Evolutionary conservation across 2,888 invertebrate genomes (phyloP).

Genomic region (Cabera pusaria): DNA sequence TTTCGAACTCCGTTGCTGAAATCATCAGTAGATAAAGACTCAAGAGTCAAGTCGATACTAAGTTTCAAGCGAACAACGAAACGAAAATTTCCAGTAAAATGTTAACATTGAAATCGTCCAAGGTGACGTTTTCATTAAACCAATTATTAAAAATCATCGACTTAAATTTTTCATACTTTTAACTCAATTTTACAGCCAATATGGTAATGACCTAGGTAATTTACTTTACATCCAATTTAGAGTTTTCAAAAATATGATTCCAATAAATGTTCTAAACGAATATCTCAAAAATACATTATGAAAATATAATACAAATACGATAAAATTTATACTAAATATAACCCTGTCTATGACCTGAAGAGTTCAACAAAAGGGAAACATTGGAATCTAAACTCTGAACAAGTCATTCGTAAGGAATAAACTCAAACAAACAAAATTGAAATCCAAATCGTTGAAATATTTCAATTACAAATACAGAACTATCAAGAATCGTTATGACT

Average conservation of each 20-base stretch:
- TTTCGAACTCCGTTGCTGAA: slow-evolving; percentile 62
- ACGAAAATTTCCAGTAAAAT: slow-evolving; percentile 27
- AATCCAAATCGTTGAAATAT: slow-evolving; percentile 16
- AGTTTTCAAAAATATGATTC: slow-evolving; percentile 81
- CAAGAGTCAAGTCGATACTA: slow-evolving; percentile 49
- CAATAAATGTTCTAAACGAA: slow-evolving; percentile 80
- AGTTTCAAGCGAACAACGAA: slow-evolving; percentile 41
- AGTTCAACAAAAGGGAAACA: slow-evolving; percentile 69
- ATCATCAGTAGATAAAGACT: slow-evolving; percentile 52
- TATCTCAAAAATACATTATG: slow-evolving; percentile 82
- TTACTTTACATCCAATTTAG: slow-evolving; percentile 75
- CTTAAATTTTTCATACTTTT: slow-evolving; percentile 26
- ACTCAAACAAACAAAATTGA: slow-evolving; percentile 33
- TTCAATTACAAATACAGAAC: slow-evolving; percentile 17
- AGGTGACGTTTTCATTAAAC: slow-evolving; percentile 31
- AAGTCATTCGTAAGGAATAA: slow-evolving; percentile 67
- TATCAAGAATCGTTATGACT: slow-evolving; percentile 29
- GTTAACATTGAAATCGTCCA: slow-evolving; percentile 32
- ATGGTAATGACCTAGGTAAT: slow-evolving; percentile 69
- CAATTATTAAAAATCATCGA: slow-evolving; percentile 31
- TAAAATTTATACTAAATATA: slow-evolving; percentile 84
- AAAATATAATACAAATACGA: slow-evolving; percentile 83
- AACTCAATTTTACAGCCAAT: slow-evolving; percentile 48
- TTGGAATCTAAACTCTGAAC: slow-evolving; percentile 73
- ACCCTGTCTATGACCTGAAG: slow-evolving; percentile 84